These are phyloP conservation scores for Palaemon carinicauda DNA, from an alignment of 1,140 invertebrate genomes.

Conservation along the genomic window DNA sequence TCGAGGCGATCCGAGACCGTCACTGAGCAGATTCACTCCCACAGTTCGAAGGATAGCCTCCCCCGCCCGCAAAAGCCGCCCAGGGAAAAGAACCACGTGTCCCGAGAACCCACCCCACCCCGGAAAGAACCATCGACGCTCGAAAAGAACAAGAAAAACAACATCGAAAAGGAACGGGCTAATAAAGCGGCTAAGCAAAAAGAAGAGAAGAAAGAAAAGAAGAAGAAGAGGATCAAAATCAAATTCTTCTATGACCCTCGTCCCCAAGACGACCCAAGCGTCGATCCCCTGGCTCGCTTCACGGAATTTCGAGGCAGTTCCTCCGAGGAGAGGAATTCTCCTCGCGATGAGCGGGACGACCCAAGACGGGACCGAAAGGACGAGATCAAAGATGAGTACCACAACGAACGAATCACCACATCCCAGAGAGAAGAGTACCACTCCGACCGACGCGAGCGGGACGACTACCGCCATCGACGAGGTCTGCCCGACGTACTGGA, in stretches of 20 bases:
- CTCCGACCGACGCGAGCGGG: neutral
- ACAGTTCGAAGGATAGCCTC: neutral
- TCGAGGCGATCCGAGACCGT: neutral
- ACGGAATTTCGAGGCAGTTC: slow-evolving; percentile 42
- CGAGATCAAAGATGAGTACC: neutral
- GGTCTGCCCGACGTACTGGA: slow-evolving; percentile 2
- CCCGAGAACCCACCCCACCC: neutral
- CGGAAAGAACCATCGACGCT: neutral
- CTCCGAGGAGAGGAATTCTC: neutral
- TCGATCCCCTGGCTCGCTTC: slow-evolving; percentile 46
- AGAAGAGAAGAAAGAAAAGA: slow-evolving; percentile 55
- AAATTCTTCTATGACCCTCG: slow-evolving; percentile 59
- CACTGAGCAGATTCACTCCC: slow-evolving; percentile 6
- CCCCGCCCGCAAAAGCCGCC: neutral
- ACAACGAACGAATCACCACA: neutral
- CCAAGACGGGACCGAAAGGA: neutral
- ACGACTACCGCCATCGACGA: neutral
- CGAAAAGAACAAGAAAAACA: slow-evolving; percentile 47
- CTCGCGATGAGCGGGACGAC: neutral
- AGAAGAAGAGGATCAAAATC: slow-evolving; percentile 58
- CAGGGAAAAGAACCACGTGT: slow-evolving; percentile 13
- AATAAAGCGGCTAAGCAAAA: slow-evolving; percentile 44
- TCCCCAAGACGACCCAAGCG: slow-evolving; percentile 46
- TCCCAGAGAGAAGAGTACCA: neutral
- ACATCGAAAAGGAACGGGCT: slow-evolving; percentile 37